Conservation (phyloP, 2,797 vertebrate genomes). For the Pelobates cultripes region DNA sequence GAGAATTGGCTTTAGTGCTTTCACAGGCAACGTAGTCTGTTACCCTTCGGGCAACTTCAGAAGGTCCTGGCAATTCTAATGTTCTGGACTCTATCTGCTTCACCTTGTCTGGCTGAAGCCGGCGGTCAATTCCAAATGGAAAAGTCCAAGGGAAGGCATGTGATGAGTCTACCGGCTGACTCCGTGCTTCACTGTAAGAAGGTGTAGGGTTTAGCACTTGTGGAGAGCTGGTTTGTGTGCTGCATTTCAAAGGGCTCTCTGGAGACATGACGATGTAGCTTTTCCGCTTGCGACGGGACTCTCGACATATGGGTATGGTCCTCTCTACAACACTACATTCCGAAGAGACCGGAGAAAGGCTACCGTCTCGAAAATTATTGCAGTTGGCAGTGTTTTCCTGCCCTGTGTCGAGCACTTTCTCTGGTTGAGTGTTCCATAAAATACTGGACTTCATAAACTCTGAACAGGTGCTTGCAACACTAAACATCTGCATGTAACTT, state of each 20-base stretch:
- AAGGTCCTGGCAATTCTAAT: conserved; percentile 82
- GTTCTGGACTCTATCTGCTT: conserved; percentile 89
- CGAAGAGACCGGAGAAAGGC: conserved; percentile 92
- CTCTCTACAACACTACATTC: conserved; percentile 95
- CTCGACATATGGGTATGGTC: conserved; percentile 88
- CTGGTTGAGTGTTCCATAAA: conserved; percentile 85
- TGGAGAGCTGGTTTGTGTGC: conserved; percentile 80
- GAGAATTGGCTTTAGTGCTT: conserved; percentile 84
- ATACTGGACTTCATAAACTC: conserved; percentile 99
- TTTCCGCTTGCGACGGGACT: conserved; percentile 92
- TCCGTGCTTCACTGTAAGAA: conserved; percentile 76
- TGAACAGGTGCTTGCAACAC: conserved; percentile 95
- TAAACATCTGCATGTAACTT: conserved; percentile 98
- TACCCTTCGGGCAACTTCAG: conserved; percentile 79
- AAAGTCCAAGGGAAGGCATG: conserved; percentile 97
- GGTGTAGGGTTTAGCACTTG: conserved; percentile 77
- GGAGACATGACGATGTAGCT: conserved; percentile 93
- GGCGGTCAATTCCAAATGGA: conserved; percentile 91
- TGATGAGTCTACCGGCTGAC: conserved; percentile 88
- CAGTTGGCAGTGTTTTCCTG: conserved; percentile 86
- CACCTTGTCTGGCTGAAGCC: conserved; percentile 89
- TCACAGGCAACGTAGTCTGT: conserved; percentile 91
- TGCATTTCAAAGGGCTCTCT: conserved; percentile 90
- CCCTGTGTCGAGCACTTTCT: conserved; percentile 83
- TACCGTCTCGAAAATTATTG: conserved; percentile 88